These are phyloP conservation scores for Eumeta japonica DNA, from an alignment of 1,140 invertebrate species.

Conservation along the genomic window DNA sequence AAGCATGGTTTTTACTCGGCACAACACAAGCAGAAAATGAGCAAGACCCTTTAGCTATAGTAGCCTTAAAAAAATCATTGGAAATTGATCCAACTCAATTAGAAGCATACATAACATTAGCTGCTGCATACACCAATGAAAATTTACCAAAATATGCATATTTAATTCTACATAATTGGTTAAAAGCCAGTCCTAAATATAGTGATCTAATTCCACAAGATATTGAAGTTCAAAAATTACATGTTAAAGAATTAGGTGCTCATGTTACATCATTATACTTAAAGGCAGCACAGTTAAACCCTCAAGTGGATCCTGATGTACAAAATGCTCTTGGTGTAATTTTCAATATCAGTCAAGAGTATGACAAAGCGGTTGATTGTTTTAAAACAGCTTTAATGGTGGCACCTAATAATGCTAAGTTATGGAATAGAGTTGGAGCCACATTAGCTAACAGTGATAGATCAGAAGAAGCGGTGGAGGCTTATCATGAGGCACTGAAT, in stretches of 20 bases:
- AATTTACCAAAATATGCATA: constrained; percentile 76
- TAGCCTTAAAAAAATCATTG: constrained; percentile 83
- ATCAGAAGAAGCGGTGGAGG: constrained; percentile 93
- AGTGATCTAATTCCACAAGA: constrained; percentile 65
- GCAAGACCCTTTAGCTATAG: constrained; percentile 84
- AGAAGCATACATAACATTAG: constrained; percentile 83
- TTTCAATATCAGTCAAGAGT: constrained; percentile 92
- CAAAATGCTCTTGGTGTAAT: constrained; percentile 94
- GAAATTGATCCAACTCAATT: constrained; percentile 79
- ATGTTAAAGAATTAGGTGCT: constrained; percentile 39
- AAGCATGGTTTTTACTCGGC: constrained; percentile 81
- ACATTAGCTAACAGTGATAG: constrained; percentile 93
- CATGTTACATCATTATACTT: constrained; percentile 80
- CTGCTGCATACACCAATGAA: constrained; percentile 96
- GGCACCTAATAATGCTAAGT: constrained; percentile 81
- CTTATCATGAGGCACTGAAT: constrained; percentile 89
- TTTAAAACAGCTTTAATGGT: constrained; percentile 86
- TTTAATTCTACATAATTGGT: constrained; percentile 74
- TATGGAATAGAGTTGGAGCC: constrained; percentile 97
- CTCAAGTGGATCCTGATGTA: constrained; percentile 87
- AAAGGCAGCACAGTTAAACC: constrained; percentile 79
- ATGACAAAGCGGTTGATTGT: constrained; percentile 95
- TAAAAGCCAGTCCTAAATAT: constrained; percentile 84
- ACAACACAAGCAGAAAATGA: constrained; percentile 87
- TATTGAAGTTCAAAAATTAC: constrained; percentile 39